These are phyloP conservation scores for Lycocorax pyrrhopterus DNA, from an alignment of 2,113 vertebrate genomes.

Conservation along the genomic window DNA sequence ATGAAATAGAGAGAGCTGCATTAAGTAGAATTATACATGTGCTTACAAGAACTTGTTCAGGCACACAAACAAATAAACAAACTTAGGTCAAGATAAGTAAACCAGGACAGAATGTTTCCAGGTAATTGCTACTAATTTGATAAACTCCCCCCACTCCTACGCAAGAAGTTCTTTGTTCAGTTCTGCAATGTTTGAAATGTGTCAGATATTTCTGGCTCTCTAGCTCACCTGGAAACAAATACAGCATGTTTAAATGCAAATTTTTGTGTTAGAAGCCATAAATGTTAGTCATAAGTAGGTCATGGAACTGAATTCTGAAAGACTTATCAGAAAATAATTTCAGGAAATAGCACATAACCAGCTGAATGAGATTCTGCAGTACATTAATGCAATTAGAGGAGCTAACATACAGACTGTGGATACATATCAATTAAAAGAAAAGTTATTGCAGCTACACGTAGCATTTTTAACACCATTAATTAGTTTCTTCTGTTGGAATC, in stretches of 20 bases:
- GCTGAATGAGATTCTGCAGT: background rate
- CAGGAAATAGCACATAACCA: background rate
- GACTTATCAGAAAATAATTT: background rate
- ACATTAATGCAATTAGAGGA: background rate
- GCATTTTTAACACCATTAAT: background rate
- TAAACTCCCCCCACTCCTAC: background rate
- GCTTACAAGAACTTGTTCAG: background rate
- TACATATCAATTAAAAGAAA: background rate
- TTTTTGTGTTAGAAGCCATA: background rate
- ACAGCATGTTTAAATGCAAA: background rate
- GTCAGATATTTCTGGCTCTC: background rate
- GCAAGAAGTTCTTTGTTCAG: background rate
- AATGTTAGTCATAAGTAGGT: background rate
- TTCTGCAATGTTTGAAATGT: background rate
- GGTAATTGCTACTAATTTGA: background rate
- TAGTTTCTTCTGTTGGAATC: background rate
- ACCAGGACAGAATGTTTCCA: background rate
- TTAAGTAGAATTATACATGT: background rate
- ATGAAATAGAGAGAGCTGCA: background rate
- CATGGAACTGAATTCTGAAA: background rate
- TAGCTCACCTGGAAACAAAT: background rate
- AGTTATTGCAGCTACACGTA: background rate
- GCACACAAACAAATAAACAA: background rate
- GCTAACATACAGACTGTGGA: background rate
- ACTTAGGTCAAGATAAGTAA: background rate